Evolutionary conservation across 2,113 vertebrate genomes (phyloP), one percentile per base, ranked within the genome.

Genomic region (Girardinichthys multiradiatus): DNA sequence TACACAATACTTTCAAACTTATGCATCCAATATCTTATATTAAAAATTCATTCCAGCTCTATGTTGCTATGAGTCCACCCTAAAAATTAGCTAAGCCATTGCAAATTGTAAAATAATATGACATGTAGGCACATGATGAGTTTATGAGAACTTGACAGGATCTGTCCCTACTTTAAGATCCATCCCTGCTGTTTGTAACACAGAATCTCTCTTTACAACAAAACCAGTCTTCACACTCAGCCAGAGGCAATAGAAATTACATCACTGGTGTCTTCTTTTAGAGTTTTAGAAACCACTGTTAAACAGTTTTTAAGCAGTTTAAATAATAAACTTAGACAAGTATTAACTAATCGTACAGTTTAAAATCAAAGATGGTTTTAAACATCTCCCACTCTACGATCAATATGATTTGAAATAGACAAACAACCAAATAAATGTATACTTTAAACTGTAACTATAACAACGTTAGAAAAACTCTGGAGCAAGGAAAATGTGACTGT

Each of bases 401-500:
- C 37, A 39, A 39, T 12, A 13, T 39, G 10, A 10, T 35, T 35
- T 10, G 5, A 24, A 51, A 24, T 4, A 48, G 12, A 21, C 13
- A 13, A 48, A 17, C 45, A 51, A 10, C 37, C 8, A 39, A 39
- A 39, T 7, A 39, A 51, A 54, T 1, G 24, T n/a, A 51, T 54
- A 24, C 10, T 7, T 54, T 54, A 11, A 54, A 8, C 24, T n/a
- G 48, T n/a, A 54, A n/a, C 9, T n/a, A 51, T 51, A 54, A 2
- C 2, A 54, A 54, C 10, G 21, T 2, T 10, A 57, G 26, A n/a
- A 9, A 57, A 57, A 57, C 6, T 3, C 6, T 3, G 31, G 3
- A 33, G 67, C 19, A 5, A 17, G 48, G 19, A 24, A 39, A 61
- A 71, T 27, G 27, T 57, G 39, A 60, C 48, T 37, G 60, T 84